These are phyloP conservation scores for Tokudaia tokunoshimensis DNA, from an alignment of 2,797 vertebrate species.

Conservation along the genomic window DNA sequence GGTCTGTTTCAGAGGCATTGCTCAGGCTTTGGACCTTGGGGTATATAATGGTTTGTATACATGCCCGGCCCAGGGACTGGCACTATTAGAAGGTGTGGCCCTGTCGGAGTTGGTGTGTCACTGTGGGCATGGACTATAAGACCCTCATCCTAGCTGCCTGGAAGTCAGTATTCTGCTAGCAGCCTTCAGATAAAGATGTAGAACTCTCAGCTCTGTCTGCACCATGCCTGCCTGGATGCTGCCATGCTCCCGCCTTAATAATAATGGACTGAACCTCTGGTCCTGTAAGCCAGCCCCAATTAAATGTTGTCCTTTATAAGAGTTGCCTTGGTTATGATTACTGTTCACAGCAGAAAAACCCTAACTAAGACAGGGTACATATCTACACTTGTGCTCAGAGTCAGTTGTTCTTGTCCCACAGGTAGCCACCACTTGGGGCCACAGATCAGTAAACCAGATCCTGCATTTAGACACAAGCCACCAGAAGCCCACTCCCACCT, in stretches of 20 bases:
- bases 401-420: not conserved
- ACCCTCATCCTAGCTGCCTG: not conserved
- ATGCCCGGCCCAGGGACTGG: not conserved
- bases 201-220: not conserved
- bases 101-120: not conserved
- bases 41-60: not conserved
- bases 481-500: not conserved
- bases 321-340: not conserved
- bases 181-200: not conserved
- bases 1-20: not conserved
- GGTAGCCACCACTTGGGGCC: not conserved
- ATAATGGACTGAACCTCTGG: not conserved
- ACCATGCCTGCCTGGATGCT: not conserved
- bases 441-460: not conserved
- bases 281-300: not conserved
- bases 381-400: fast-evolving
- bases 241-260: not conserved
- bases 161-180: not conserved
- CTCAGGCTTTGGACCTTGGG: not conserved
- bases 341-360: not conserved
- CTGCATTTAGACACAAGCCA: not conserved
- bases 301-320: not conserved
- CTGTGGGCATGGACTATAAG: not conserved
- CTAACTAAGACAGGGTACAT: not conserved
- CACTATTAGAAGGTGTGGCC: not conserved